A percentile compares a stretch with the other conserved stretches of the same genome.
These are phyloP conservation scores for Diarsia mendica DNA, from an alignment of 2,888 invertebrate species.

Conservation along the genomic window DNA sequence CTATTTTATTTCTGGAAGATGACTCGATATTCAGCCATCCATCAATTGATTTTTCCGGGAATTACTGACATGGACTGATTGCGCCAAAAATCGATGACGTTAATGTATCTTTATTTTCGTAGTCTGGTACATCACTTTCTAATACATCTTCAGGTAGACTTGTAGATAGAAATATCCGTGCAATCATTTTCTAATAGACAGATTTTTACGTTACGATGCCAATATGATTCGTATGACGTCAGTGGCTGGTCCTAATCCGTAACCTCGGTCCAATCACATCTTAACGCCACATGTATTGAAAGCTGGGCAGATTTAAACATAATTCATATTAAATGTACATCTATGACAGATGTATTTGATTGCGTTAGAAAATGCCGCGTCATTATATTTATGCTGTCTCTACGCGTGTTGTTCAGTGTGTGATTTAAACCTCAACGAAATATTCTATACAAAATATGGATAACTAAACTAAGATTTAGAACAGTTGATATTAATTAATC, in stretches of 20 bases:
- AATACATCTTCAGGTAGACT: slow-evolving; percentile 31
- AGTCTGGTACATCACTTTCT: slow-evolving; percentile 35
- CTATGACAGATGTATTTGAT: slow-evolving; percentile 63
- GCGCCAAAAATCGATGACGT: slow-evolving; percentile 24
- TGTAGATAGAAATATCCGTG: slow-evolving; percentile 35
- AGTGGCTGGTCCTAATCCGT: slow-evolving; percentile 48
- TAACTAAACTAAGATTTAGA: neutral
- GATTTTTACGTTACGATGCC: slow-evolving; percentile 58
- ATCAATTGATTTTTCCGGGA: slow-evolving; percentile 14
- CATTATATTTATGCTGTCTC: slow-evolving; percentile 30
- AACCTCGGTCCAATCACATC: slow-evolving; percentile 56
- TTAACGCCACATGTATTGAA: slow-evolving; percentile 61
- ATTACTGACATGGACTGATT: slow-evolving; percentile 16
- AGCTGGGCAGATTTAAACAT: slow-evolving; percentile 58
- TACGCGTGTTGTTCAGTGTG: neutral
- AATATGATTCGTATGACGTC: slow-evolving; percentile 59
- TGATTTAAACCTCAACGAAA: neutral
- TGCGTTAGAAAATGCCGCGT: slow-evolving; percentile 47
- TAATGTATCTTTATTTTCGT: slow-evolving; percentile 40
- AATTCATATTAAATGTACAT: slow-evolving; percentile 60
- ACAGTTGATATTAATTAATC: neutral
- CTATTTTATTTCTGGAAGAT: slow-evolving; percentile 11
- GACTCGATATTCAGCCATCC: slow-evolving; percentile 7
- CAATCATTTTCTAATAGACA: slow-evolving; percentile 57
- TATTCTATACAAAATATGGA: neutral